Evolutionary conservation across 2,888 invertebrate species (phyloP).

Genomic region (Ganaspis brasiliensis): DNA sequence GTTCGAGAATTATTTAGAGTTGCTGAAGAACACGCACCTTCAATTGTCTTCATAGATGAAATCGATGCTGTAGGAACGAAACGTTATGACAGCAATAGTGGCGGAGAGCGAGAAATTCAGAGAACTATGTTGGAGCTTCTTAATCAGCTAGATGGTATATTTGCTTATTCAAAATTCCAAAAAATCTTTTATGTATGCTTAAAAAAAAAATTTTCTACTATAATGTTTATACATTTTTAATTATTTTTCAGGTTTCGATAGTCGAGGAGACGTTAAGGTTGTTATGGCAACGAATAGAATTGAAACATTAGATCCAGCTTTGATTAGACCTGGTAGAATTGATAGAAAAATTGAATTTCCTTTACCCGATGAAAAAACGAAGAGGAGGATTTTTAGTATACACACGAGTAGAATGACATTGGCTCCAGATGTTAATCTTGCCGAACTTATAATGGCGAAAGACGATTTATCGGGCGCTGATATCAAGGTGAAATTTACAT

Average conservation of each 20-base stretch:
- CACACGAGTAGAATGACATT: constrained; percentile 99
- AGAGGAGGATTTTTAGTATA: constrained; percentile 97
- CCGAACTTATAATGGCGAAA: constrained; percentile 99
- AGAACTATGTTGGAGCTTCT: constrained; percentile 99
- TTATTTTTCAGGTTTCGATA: constrained; percentile 74
- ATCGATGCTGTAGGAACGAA: constrained; percentile 99
- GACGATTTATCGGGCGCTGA: constrained; percentile 99
- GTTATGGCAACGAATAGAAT: constrained; percentile 99
- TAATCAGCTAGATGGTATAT: constrained; percentile 97
- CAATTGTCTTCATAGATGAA: constrained; percentile 99
- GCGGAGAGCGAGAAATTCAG: constrained; percentile 99
- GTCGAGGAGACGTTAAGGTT: constrained; percentile 84
- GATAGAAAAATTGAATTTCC: constrained; percentile 99
- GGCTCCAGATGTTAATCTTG: constrained; percentile 97
- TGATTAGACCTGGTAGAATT: constrained; percentile 99
- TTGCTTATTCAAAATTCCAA: constrained; percentile 88
- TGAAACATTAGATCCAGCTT: constrained; percentile 98
- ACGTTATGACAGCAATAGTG: constrained; percentile 99
- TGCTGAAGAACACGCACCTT: constrained; percentile 99
- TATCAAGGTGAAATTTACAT: constrained; percentile 86
- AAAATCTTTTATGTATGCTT: too few relatives aligned
- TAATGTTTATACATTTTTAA: constrained; percentile 58
- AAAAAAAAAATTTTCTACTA: too few relatives aligned
- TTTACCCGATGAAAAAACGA: constrained; percentile 99
- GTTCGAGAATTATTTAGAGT: constrained; percentile 98